Conservation (phyloP, 2,888 invertebrate species). For the Auanema freiburgensis region DNA sequence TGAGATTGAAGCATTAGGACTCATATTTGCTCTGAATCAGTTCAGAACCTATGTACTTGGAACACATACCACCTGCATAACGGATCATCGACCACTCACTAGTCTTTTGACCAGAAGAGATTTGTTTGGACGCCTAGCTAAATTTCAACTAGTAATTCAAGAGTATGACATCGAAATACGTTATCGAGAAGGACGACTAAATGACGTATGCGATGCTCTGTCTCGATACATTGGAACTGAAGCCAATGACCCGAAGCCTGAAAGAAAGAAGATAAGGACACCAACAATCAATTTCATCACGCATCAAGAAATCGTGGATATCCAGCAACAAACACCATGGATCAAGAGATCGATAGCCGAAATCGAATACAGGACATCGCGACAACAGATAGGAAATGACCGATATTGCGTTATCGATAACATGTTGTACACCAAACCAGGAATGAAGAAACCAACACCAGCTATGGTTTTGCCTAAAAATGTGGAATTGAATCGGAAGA, state of each 20-base stretch:
- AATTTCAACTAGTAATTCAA: conserved; percentile 24
- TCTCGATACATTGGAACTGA: conserved; percentile 10
- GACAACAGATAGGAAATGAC: not conserved
- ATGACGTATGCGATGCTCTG: conserved; percentile 34
- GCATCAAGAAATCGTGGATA: not conserved
- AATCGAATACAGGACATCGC: not conserved
- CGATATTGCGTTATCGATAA: conserved; percentile 16
- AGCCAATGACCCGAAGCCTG: conserved; percentile 7
- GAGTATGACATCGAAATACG: conserved; percentile 29
- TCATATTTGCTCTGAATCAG: conserved; percentile 15
- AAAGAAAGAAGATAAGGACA: not conserved
- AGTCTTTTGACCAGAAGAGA: conserved; percentile 21
- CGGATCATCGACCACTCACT: conserved; percentile 27
- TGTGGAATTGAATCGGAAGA: not conserved
- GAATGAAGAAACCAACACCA: not conserved
- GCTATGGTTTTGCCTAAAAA: conserved; percentile 15
- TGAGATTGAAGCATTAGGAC: conserved; percentile 29
- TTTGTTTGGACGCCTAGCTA: conserved; percentile 23
- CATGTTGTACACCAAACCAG: conserved; percentile 14
- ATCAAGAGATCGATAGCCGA: conserved; percentile 4
- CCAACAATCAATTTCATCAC: not conserved
- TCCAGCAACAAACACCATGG: conserved; percentile 10
- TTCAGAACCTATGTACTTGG: conserved; percentile 31
- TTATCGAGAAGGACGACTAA: conserved; percentile 37
- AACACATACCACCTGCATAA: conserved; percentile 16